A percentile compares a stretch with the other conserved stretches of the same genome.
phyloP scores from a whole-genome alignment of 2,797 vertebrate species.

The Gadopsis marmoratus region DNA sequence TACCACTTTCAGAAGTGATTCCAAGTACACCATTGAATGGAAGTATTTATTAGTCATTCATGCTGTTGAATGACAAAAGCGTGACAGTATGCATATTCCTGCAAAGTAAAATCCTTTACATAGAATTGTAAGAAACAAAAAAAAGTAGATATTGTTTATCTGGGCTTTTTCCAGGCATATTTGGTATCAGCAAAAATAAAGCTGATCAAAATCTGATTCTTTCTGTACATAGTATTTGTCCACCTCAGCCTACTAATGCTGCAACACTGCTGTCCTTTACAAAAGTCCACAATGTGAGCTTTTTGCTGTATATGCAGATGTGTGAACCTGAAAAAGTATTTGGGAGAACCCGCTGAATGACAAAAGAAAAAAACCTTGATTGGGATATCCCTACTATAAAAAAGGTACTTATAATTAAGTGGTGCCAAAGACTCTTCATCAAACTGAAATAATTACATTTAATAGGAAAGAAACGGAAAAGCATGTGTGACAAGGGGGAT shows the following conservation, averaged over 20 bases:
- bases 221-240: no score
- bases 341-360: no score
- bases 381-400: no score
- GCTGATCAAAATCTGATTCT: no score
- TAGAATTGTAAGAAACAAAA: neutral
- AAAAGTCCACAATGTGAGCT: no score
- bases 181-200: no score
- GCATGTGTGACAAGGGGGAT: neutral
- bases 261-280: no score
- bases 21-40: conserved; percentile 2
- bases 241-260: no score
- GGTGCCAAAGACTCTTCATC: neutral
- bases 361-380: no score
- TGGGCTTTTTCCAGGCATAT: no score
- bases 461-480: neutral
- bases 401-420: neutral
- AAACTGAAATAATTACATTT: neutral
- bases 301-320: no score
- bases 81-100: neutral
- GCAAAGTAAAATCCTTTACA: neutral
- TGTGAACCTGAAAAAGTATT: no score
- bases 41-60: conserved; percentile 17
- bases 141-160: neutral
- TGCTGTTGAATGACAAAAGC: neutral
- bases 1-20: neutral